These are phyloP conservation scores for Bettongia penicillata DNA, from an alignment of 2,113 vertebrate species.

Conservation along the genomic window DNA sequence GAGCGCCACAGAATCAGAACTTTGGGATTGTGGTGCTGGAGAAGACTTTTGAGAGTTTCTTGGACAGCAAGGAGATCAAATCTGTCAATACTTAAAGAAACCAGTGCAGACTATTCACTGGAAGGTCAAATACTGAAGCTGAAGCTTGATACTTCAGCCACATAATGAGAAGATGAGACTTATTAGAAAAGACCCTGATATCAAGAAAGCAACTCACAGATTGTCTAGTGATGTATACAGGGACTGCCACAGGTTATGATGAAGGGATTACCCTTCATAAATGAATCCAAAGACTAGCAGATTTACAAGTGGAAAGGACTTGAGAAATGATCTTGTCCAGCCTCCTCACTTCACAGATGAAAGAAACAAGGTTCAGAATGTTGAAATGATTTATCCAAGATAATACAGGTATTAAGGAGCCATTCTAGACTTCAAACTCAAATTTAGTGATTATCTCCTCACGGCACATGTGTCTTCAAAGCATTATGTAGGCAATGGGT, in stretches of 20 bases:
- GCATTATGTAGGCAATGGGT: neutral
- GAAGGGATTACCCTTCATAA: neutral
- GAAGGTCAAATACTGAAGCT: neutral
- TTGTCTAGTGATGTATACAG: neutral
- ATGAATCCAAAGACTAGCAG: neutral
- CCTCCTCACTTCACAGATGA: neutral
- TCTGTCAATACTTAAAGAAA: neutral
- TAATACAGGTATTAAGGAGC: neutral
- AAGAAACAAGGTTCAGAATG: neutral
- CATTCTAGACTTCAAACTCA: neutral
- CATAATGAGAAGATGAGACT: neutral
- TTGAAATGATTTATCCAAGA: neutral
- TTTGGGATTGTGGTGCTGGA: neutral
- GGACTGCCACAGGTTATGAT: accelerated
- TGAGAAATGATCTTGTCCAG: neutral
- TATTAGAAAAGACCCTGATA: neutral
- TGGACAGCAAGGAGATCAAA: neutral
- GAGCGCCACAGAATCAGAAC: neutral
- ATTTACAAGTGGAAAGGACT: neutral
- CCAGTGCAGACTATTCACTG: neutral
- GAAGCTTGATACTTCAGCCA: neutral
- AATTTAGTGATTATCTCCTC: neutral
- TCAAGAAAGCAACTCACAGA: neutral
- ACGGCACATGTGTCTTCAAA: neutral
- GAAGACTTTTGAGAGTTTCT: neutral